Evolutionary conservation across 2,797 vertebrate genomes (phyloP), one percentile per base, ranked within the genome.

Genomic region (Phyllotis vaccarum): DNA sequence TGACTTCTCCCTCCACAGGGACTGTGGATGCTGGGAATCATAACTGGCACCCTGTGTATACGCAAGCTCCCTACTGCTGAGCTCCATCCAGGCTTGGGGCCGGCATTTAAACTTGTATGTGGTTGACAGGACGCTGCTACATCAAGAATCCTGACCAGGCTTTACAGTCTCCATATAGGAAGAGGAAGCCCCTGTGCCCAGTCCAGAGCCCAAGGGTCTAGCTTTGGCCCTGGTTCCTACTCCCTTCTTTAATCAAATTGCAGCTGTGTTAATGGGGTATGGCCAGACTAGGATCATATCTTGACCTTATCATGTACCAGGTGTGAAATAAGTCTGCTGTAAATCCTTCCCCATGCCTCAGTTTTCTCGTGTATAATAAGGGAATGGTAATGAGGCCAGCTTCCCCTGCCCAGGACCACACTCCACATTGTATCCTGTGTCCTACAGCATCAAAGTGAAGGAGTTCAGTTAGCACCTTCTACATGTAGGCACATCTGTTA

Each of bases 131-230:
- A 34, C 43, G 58, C 24, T 43, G 40, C 72, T 40, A 13, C 0
- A 27, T 31, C 62, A 27, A 58, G 27, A n/a, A 29, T 31, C 52
- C 37, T 58, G 29, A 34, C 24, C 60, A 66, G 46, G 34, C 22
- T 64, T 79, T 31, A 52, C 34, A 78, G 34, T 31, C 34, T 62
- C 87, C 31, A n/a, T 0, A 2, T 52, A 1, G 56, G 13, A 7
- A 72, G 49, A 37, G 0, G 34, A 13, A 92, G 72, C 46, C 19
- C 16, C 5, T 9, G 27, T 6, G 27, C 64, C 17, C 2, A 24
- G 11, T 66, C 2, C 0, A 19, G 14, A 46, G 81, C 27, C 22
- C 27, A 0, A 2, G 17, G 0, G 0, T 16, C 13, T 22, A n/a
- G 81, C n/a, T 60, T 64, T 76, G 46, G 43, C 31, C 19, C 40